These are phyloP conservation scores for Penaeus chinensis DNA, from an alignment of 1,140 invertebrate genomes.

Conservation along the genomic window DNA sequence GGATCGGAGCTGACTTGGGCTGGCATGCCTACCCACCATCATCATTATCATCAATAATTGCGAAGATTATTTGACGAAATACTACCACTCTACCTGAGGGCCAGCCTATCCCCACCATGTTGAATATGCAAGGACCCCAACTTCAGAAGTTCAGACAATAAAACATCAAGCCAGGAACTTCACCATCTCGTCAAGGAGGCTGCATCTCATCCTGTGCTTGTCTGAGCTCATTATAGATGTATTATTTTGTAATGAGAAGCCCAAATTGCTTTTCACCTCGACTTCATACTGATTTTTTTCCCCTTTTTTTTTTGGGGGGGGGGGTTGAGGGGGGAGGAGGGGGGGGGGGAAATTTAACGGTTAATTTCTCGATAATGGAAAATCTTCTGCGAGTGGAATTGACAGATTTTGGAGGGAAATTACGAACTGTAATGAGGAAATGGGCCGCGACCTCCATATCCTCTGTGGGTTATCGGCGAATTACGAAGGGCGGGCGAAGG, in stretches of 20 bases:
- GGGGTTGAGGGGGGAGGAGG: too few species aligned
- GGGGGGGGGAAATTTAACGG: slow-evolving; percentile 22
- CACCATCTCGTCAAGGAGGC: slow-evolving; percentile 13
- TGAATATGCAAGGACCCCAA: too few species aligned
- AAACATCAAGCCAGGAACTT: neutral
- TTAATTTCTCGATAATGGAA: slow-evolving; percentile 50
- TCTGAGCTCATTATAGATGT: slow-evolving; percentile 41
- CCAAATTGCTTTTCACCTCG: slow-evolving; percentile 51
- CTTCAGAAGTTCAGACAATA: too few species aligned
- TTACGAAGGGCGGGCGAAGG: neutral
- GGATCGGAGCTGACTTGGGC: too few species aligned
- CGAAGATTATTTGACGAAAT: too few species aligned
- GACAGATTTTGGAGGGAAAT: slow-evolving; percentile 50
- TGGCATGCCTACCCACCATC: too few species aligned
- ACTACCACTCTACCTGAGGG: too few species aligned
- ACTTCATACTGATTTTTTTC: slow-evolving; percentile 21
- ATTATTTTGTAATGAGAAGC: slow-evolving; percentile 39
- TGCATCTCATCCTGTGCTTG: slow-evolving; percentile 25
- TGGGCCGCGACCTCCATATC: slow-evolving; percentile 28
- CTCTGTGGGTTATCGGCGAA: slow-evolving; percentile 34
- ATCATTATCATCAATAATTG: too few species aligned
- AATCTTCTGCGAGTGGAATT: slow-evolving; percentile 46
- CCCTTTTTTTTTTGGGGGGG: neutral
- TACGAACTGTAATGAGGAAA: slow-evolving; percentile 33
- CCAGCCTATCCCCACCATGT: too few species aligned